These are phyloP conservation scores for Cancer borealis DNA, from an alignment of 2,888 invertebrate genomes.

Conservation along the genomic window DNA sequence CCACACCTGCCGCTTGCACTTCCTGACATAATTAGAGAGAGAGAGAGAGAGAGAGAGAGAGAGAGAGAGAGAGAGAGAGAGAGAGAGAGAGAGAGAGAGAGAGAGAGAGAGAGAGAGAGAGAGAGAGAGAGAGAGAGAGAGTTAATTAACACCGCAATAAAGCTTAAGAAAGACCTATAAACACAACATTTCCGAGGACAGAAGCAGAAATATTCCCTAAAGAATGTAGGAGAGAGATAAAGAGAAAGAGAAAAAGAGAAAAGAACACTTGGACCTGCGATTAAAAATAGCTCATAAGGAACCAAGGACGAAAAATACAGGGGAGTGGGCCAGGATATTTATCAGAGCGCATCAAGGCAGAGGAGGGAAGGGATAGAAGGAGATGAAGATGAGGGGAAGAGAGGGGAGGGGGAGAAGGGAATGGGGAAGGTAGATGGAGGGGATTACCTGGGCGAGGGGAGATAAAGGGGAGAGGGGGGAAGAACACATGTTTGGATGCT, in stretches of 20 bases:
- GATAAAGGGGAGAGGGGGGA: neutral
- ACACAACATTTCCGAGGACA: neutral
- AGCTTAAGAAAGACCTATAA: neutral
- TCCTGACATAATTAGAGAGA: constrained; percentile 1
- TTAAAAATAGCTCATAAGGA: neutral
- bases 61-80: constrained; percentile 32
- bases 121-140: neutral
- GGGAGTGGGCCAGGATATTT: neutral
- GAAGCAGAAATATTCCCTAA: too few relatives aligned
- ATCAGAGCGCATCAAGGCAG: neutral
- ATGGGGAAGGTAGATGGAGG: neutral
- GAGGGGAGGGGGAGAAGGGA: neutral
- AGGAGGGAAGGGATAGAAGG: neutral
- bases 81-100: constrained; percentile 32
- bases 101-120: constrained; percentile 28
- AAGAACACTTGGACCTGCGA: neutral
- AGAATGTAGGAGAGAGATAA: neutral
- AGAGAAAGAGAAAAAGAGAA: neutral
- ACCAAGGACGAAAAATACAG: neutral
- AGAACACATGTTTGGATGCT: neutral
- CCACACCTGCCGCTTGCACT: constrained; percentile 3
- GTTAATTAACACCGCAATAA: neutral
- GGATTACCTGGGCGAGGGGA: neutral
- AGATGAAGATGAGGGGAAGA: neutral
- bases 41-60: neutral